Percentiles rank a stretch among this genome's conserved stretches.
phyloP scores from a whole-genome alignment of 2,113 vertebrate species.

The Pyxicephalus adspersus region DNA sequence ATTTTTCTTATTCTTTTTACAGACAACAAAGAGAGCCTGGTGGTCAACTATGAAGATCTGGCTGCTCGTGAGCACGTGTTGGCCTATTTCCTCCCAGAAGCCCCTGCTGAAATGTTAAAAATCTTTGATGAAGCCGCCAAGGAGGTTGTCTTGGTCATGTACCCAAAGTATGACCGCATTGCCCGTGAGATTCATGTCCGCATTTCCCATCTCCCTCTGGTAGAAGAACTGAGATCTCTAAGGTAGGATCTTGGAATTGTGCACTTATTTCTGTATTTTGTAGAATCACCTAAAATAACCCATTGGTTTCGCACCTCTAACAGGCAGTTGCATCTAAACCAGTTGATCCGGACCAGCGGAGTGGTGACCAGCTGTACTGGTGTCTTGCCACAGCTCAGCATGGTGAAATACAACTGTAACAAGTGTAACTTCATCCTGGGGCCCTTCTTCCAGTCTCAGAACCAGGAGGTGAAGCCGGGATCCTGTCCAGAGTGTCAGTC shows the following conservation, averaged over 20 bases:
- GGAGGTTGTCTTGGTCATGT: conserved; percentile 96
- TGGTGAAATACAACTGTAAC: conserved; percentile 98
- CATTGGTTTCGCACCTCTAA: background rate
- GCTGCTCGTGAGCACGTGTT: conserved; percentile 93
- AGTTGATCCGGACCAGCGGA: conserved; percentile 94
- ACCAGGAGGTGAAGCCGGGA: conserved; percentile 96
- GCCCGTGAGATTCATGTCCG: conserved; percentile 91
- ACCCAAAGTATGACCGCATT: conserved; percentile 95
- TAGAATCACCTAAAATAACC: no score
- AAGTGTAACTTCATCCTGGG: conserved; percentile 94
- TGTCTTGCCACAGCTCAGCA: conserved; percentile 93
- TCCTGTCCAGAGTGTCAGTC: conserved; percentile 97
- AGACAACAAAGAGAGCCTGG: conserved; percentile 96
- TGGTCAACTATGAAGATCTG: conserved; percentile 94
- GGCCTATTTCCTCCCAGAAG: conserved; percentile 95
- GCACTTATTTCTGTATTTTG: no score
- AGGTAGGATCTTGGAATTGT: conserved; percentile 72
- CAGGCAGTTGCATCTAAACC: conserved; percentile 96
- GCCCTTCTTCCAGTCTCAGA: conserved; percentile 95
- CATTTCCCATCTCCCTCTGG: conserved; percentile 92
- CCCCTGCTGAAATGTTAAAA: conserved; percentile 93
- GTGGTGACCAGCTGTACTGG: conserved; percentile 95
- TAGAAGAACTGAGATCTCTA: conserved; percentile 93
- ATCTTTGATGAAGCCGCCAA: conserved; percentile 96
- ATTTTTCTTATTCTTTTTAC: conserved; percentile 17